Conservation (phyloP, 2,113 vertebrate genomes). For the Ictalurus furcatus region DNA sequence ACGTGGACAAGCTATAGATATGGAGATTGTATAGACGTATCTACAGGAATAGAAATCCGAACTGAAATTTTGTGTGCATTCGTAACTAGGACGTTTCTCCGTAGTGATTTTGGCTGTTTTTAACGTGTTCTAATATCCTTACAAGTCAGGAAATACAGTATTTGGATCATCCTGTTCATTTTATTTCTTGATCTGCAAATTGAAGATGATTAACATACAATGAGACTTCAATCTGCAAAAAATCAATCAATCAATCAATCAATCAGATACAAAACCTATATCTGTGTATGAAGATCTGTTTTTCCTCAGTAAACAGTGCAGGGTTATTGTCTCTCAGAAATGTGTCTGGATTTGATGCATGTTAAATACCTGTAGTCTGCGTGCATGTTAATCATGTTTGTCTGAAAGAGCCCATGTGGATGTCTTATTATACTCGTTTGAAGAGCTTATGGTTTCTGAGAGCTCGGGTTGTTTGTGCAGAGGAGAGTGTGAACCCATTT, state of each 20-base stretch:
- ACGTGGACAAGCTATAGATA: neutral
- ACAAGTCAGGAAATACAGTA: neutral
- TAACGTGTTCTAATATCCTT: neutral
- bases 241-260: too few relatives aligned
- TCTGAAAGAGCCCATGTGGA: neutral
- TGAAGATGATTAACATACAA: neutral
- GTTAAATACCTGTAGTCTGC: neutral
- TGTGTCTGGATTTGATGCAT: neutral
- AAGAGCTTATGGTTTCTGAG: slow-evolving; percentile 8
- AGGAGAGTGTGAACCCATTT: slow-evolving; percentile 52
- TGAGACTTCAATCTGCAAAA: neutral
- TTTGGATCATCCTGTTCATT: neutral
- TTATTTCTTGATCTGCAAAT: neutral
- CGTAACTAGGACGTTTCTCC: neutral
- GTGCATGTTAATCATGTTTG: neutral
- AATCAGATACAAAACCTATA: too few relatives aligned
- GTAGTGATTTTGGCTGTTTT: neutral
- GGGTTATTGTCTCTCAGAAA: neutral
- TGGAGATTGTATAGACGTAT: neutral
- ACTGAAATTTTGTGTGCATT: neutral
- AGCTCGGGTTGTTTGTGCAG: slow-evolving; percentile 26
- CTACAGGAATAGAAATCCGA: neutral
- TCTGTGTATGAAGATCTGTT: neutral
- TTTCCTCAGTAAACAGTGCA: neutral
- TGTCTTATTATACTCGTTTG: neutral